Evolutionary conservation across 2,113 vertebrate genomes (phyloP), one percentile per base, ranked within the genome.

Genomic region (Diphyllodes magnificus): DNA sequence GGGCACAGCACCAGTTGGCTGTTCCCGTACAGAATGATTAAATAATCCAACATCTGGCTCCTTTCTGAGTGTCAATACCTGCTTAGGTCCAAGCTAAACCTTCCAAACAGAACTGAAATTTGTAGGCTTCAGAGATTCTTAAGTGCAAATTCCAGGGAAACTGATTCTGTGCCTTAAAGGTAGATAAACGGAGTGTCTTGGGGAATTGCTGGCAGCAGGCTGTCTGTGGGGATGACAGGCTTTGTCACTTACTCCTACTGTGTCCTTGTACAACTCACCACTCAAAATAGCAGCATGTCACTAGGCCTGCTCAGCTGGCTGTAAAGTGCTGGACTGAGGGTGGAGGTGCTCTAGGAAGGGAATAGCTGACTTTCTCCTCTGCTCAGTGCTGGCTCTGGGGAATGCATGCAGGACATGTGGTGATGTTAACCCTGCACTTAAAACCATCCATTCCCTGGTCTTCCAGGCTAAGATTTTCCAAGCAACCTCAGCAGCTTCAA

Each of bases 1-100:
- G 50, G 78, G 89, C 89, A 81, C 53, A 54, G 61, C n/a, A 88
- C 87, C 95, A 95, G 56, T 21, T 93, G 90, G 85, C 85, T 91
- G 93, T 82, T 93, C 82, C 85, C 75, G 73, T 63, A 69, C 3
- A 15, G 86, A 63, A 85, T 65, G 31, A 92, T 69, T 92, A 82
- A 87, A 92, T 78, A 89, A 89, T 53, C 37, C 54, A 85, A 73
- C 57, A 82, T 65, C 90, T 88, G 89, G 49, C 81, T 91, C 45
- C 45, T 53, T 87, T 65, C 37, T 45, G n/a, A 95, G 59, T 45
- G 25, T 50, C 53, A 79, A 80, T 89, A 81, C 42, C 59, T 87
- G 81, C 50, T 63, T 11, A 61, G 42, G 45, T 56, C 82, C 39
- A 70, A 88, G 80, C 14, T 19, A 63, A 73, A 53, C 45, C 73